Conservation (phyloP, 2,113 vertebrate genomes). For the Tringa solitaria region DNA sequence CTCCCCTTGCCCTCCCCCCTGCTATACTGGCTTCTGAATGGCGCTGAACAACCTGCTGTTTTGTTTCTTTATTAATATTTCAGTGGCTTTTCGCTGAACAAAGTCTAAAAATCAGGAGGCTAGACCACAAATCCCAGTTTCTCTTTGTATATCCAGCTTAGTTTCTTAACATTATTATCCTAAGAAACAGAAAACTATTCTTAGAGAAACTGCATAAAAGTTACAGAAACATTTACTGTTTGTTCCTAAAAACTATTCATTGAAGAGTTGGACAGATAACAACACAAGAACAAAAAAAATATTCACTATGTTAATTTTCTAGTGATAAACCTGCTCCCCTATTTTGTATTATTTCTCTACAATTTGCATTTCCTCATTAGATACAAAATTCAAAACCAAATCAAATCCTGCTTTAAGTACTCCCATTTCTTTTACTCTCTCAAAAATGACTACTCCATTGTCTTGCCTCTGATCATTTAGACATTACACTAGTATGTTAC, state of each 20-base stretch:
- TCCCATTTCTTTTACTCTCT: not conserved
- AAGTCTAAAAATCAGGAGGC: not conserved
- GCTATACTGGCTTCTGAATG: not conserved
- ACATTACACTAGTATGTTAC: not conserved
- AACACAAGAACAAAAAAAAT: not conserved
- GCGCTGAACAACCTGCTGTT: not conserved
- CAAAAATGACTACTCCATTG: not conserved
- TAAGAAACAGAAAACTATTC: not conserved
- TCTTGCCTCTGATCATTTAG: not conserved
- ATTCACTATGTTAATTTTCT: not conserved
- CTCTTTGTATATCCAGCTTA: not conserved
- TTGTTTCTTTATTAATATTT: not conserved
- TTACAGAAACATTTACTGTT: not conserved
- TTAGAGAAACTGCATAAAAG: not conserved
- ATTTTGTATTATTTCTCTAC: not conserved
- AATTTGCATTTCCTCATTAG: not conserved
- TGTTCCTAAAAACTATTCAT: not conserved
- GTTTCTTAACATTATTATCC: not conserved
- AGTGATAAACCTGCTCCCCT: rapidly evolving
- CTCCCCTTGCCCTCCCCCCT: not conserved
- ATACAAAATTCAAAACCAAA: not conserved
- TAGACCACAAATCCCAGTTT: not conserved
- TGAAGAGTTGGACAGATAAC: not conserved
- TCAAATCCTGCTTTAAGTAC: not conserved
- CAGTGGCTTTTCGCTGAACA: not conserved